Evolutionary conservation across 2,888 invertebrate genomes (phyloP), one percentile per base, ranked within the genome.

Genomic region (Eumerus sabulonum): DNA sequence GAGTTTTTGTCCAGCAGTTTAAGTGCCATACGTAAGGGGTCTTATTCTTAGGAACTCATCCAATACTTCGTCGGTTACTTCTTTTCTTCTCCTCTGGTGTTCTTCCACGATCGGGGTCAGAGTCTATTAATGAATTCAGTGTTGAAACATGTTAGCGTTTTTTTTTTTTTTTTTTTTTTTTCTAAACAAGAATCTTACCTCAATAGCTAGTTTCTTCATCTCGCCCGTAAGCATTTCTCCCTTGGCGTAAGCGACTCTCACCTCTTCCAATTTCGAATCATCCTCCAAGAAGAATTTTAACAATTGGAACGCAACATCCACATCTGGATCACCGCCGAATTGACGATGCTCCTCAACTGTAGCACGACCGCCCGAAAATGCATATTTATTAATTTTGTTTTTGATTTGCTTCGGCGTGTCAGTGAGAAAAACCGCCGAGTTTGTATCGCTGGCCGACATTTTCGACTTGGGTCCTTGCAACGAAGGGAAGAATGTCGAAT

Each of bases 401-500:
- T 98, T 98, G 76, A 99, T 94, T 89, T 98, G 96, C 84, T 98
- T 98, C 0, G 97, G 91, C 0, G 97, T 96, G 85, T 99, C 99
- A 1, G 94, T 97, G n/a, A 99, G 90, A 89, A 94, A 98, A 83
- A 99, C 95, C 0, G 99, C 96, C 0, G 98, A 95, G 86, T 96
- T 98, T 3, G 92, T 91, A 84, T 98, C 98, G 84, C 98, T 98
- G 12, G 98, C 96, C 9, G 98, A 98, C 99, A 99, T 99, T 90
- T 99, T 99, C 17, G 97, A 96, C 86, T 96, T 95, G 0, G 98
- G 96, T 0, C 99, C 99, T 90, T 98, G 99, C 53, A 99, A 89
- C 0, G 98, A 96, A 0, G 98, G 98, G 82, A 98, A 94, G 92
- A 99, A 98, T 73, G 93, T 91, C 13, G 96, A 94, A 87, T 97